Evolutionary conservation across 2,797 vertebrate species (phyloP).

Genomic region (Sparus aurata): DNA sequence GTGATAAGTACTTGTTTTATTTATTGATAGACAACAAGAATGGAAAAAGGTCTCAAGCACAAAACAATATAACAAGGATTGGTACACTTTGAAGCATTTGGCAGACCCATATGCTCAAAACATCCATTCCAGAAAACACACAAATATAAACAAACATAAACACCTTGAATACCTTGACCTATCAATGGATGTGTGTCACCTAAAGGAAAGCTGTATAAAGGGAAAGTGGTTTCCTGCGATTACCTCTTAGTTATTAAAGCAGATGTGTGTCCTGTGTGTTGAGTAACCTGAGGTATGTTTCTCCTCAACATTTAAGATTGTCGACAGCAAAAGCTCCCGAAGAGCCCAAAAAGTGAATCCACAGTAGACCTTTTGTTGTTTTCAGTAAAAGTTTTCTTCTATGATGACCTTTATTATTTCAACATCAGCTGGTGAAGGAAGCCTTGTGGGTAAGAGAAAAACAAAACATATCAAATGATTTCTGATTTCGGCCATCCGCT

Average conservation of each 20-base stretch:
- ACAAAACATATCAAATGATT: not conserved
- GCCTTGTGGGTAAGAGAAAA: not conserved
- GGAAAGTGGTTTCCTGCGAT: constrained; percentile 38
- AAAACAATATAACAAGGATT: constrained; percentile 52
- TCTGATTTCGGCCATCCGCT: not conserved
- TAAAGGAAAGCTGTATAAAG: constrained; percentile 32
- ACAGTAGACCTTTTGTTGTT: constrained; percentile 6
- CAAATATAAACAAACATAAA: constrained; percentile 36
- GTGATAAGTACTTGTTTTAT: constrained; percentile 47
- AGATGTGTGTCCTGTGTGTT: constrained; percentile 38
- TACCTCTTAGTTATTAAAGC: constrained; percentile 27
- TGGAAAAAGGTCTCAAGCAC: constrained; percentile 52
- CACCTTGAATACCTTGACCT: constrained; percentile 20
- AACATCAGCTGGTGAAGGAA: constrained; percentile 27
- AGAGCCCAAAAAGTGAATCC: constrained; percentile 35
- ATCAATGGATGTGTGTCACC: constrained; percentile 35
- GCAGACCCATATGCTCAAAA: constrained; percentile 35
- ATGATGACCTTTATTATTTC: constrained; percentile 29
- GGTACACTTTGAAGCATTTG: constrained; percentile 40
- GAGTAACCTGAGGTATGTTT: constrained; percentile 62
- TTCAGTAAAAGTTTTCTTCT: not conserved
- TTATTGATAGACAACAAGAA: constrained; percentile 63
- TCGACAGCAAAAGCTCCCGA: constrained; percentile 67
- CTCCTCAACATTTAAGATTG: constrained; percentile 72
- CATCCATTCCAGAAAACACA: constrained; percentile 34